These are phyloP conservation scores for Ectemnius continuus DNA, from an alignment of 2,888 invertebrate species.

Conservation along the genomic window DNA sequence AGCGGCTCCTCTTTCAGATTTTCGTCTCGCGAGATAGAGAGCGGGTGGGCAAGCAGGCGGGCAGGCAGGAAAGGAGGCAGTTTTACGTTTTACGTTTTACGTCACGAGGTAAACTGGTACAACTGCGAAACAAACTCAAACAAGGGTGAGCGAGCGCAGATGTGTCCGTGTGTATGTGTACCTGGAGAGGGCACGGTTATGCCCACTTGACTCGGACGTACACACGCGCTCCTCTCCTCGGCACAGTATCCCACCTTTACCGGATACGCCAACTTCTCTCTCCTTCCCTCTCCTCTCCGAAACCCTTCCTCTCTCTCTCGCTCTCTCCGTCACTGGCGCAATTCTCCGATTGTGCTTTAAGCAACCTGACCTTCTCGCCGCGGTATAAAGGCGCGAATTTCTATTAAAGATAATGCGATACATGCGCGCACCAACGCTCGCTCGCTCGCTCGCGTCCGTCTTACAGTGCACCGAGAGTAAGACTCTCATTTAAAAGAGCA, in stretches of 20 bases:
- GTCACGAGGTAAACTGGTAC: conserved; percentile 18
- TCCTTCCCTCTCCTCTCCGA: conserved; percentile 1
- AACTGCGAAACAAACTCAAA: conserved; percentile 45
- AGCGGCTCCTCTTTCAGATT: conserved; percentile 14
- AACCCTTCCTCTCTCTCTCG: no score
- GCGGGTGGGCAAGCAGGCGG: background rate
- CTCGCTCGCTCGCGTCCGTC: no score
- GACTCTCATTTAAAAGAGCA: conserved; percentile 18
- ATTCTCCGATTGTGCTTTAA: conserved; percentile 1
- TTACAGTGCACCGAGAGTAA: conserved; percentile 16
- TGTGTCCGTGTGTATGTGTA: conserved; percentile 13
- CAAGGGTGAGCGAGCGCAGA: conserved; percentile 33
- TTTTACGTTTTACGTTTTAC: conserved; percentile 16
- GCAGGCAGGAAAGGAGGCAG: background rate
- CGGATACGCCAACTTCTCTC: conserved; percentile 24
- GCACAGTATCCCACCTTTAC: background rate
- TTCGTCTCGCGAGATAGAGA: conserved; percentile 6
- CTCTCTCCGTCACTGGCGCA: background rate
- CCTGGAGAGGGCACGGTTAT: conserved; percentile 35
- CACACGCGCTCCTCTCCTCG: conserved; percentile 5
- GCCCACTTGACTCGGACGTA: conserved; percentile 45
- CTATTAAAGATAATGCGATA: background rate
- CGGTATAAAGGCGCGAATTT: no score
- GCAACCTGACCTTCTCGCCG: conserved; percentile 4
- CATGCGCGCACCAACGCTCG: background rate